Evolutionary conservation across 2,888 invertebrate genomes (phyloP).

Genomic region (Heliconius charithonia): DNA sequence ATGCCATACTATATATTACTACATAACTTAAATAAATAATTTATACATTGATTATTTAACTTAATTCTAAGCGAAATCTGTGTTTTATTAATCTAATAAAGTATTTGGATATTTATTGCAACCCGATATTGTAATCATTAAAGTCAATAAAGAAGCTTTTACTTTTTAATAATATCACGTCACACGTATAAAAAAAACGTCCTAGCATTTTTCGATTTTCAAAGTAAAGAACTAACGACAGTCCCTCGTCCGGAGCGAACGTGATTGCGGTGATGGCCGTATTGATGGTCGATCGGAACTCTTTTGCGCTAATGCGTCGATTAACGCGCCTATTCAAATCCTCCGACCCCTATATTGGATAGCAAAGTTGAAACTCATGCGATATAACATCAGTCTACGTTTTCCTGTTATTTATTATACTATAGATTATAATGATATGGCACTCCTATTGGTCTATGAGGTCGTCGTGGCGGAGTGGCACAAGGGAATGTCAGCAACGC

Average conservation of each 20-base stretch:
- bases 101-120: not conserved
- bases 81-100: not conserved
- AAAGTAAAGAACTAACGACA: slow-evolving; percentile 55
- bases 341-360: slow-evolving; percentile 23
- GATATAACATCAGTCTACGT: not conserved
- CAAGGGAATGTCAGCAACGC: too few species aligned
- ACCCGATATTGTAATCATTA: not conserved
- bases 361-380: slow-evolving; percentile 25
- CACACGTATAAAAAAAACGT: slow-evolving; percentile 23
- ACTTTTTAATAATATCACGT: not conserved
- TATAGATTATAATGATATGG: not conserved
- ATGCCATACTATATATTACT: too few species aligned
- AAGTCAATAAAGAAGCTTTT: not conserved
- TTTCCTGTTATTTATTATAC: not conserved
- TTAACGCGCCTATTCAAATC: slow-evolving; percentile 39
- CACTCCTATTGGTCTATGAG: too few species aligned
- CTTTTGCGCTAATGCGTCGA: slow-evolving; percentile 60
- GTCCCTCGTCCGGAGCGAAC: slow-evolving; percentile 61
- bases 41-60: too few species aligned
- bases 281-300: slow-evolving; percentile 64
- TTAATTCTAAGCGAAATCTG: too few species aligned
- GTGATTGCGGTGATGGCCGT: slow-evolving; percentile 66
- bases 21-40: too few species aligned
- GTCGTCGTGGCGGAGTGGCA: too few species aligned
- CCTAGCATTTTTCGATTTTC: slow-evolving; percentile 31